A percentile compares a stretch with the other conserved stretches of the same genome.
Evolutionary conservation across 2,113 vertebrate species (phyloP).

Genomic region (Prochilodus magdalenae): DNA sequence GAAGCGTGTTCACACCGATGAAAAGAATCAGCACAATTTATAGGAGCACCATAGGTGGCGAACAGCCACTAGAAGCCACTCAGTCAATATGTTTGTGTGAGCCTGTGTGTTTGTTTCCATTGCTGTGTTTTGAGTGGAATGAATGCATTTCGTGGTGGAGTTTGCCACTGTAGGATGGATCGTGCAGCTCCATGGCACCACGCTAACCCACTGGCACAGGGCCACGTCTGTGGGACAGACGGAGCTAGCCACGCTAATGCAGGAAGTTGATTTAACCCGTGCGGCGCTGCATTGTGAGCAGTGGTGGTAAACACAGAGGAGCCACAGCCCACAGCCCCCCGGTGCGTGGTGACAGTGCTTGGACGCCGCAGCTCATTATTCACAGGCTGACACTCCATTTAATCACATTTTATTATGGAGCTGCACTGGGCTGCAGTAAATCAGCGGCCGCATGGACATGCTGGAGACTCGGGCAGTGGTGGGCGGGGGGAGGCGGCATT

Average conservation of each 20-base stretch:
- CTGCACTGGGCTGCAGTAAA: conserved; percentile 53
- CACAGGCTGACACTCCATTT: conserved; percentile 61
- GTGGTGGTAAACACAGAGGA: conserved; percentile 16
- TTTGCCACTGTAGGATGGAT: conserved; percentile 11
- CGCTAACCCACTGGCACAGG: conserved; percentile 31
- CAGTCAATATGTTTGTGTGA: conserved; percentile 24
- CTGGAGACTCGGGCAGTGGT: conserved; percentile 29
- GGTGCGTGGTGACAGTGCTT: conserved; percentile 52
- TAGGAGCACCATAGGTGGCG: conserved; percentile 17
- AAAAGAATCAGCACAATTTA: conserved; percentile 15
- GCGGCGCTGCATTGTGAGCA: conserved; percentile 9
- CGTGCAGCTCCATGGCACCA: conserved; percentile 19
- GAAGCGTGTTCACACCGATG: background rate
- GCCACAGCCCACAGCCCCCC: conserved; percentile 33
- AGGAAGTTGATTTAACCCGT: conserved; percentile 38
- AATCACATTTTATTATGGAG: conserved; percentile 66
- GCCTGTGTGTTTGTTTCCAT: conserved; percentile 2
- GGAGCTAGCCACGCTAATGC: conserved; percentile 21
- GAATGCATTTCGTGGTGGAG: conserved; percentile 16
- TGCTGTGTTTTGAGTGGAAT: background rate
- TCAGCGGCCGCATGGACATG: conserved; percentile 43
- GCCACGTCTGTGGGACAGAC: conserved; percentile 33
- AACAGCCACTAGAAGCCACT: conserved; percentile 8
- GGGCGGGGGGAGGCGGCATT: conserved; percentile 42
- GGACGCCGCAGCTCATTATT: conserved; percentile 57